Conservation (phyloP, 2,797 vertebrate species). For the Myotis vivesi region DNA sequence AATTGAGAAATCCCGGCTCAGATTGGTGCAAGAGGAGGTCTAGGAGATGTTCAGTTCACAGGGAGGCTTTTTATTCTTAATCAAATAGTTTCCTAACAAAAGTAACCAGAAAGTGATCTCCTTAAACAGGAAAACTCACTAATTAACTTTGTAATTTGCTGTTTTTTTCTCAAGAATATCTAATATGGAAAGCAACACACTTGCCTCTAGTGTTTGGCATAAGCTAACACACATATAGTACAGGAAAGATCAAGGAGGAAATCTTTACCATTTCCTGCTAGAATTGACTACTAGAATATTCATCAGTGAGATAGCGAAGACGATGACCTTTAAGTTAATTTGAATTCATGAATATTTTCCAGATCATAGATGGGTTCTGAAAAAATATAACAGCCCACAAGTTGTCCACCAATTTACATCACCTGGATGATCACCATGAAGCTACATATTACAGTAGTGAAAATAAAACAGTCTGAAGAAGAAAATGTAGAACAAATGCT, state of each 20-base stretch:
- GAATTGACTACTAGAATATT: slow-evolving; percentile 69
- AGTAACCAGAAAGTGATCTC: slow-evolving; percentile 24
- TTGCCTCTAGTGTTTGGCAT: slow-evolving; percentile 62
- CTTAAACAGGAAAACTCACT: slow-evolving; percentile 20
- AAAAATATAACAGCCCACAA: slow-evolving; percentile 38
- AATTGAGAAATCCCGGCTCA: slow-evolving; percentile 16
- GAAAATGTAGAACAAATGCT: slow-evolving; percentile 46
- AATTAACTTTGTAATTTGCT: slow-evolving; percentile 30
- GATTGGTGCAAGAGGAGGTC: slow-evolving; percentile 3
- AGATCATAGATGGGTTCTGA: slow-evolving; percentile 29
- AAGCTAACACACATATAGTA: slow-evolving; percentile 59
- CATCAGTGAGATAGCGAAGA: slow-evolving; percentile 36
- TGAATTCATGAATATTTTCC: slow-evolving; percentile 64
- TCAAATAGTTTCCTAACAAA: slow-evolving; percentile 35
- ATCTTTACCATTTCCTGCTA: slow-evolving; percentile 48
- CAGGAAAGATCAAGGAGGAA: slow-evolving; percentile 70
- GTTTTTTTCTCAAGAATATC: slow-evolving; percentile 43
- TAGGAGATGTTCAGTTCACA: not conserved
- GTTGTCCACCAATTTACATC: slow-evolving; percentile 56
- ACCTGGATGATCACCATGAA: slow-evolving; percentile 30
- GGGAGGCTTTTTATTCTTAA: not conserved
- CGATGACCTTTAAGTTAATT: slow-evolving; percentile 56
- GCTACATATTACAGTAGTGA: slow-evolving; percentile 9
- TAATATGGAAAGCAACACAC: slow-evolving; percentile 42
- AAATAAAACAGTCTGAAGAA: slow-evolving; percentile 52